Evolutionary conservation across 2,888 invertebrate species (phyloP).

Genomic region (Tenodera sinensis): DNA sequence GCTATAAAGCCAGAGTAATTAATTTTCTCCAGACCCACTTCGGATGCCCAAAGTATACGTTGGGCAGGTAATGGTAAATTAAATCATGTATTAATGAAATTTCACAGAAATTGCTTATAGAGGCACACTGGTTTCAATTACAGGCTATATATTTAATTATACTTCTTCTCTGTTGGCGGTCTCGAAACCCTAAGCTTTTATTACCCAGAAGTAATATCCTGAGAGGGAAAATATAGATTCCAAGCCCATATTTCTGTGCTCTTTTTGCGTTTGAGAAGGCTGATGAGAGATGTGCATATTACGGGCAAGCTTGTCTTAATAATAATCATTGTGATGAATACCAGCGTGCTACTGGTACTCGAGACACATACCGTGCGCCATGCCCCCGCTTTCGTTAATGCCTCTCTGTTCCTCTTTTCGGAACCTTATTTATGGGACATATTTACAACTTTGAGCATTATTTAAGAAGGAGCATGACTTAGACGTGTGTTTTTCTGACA

Average conservation of each 20-base stretch:
- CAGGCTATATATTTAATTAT: constrained; percentile 27
- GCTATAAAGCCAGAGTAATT: constrained; percentile 5
- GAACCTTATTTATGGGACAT: neutral
- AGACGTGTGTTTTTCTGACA: no score
- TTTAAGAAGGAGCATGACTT: neutral
- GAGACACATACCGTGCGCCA: neutral
- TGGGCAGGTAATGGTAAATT: constrained; percentile 19
- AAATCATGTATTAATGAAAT: constrained; percentile 29
- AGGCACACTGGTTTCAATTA: constrained; percentile 25
- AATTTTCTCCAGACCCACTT: neutral
- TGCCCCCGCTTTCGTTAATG: neutral
- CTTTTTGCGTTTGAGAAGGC: neutral
- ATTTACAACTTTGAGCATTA: neutral
- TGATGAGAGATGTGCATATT: neutral
- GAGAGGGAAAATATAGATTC: neutral
- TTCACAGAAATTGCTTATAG: constrained; percentile 29
- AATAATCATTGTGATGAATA: neutral
- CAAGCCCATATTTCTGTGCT: neutral
- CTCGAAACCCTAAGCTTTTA: neutral
- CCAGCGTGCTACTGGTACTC: neutral
- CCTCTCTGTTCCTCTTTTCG: neutral
- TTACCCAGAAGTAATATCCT: neutral
- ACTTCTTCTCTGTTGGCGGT: neutral
- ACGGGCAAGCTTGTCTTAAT: neutral
- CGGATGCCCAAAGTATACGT: constrained; percentile 15